Base-by-base conservation (phyloP, 2,888 invertebrate genomes). In the Erebia epiphron region DNA sequence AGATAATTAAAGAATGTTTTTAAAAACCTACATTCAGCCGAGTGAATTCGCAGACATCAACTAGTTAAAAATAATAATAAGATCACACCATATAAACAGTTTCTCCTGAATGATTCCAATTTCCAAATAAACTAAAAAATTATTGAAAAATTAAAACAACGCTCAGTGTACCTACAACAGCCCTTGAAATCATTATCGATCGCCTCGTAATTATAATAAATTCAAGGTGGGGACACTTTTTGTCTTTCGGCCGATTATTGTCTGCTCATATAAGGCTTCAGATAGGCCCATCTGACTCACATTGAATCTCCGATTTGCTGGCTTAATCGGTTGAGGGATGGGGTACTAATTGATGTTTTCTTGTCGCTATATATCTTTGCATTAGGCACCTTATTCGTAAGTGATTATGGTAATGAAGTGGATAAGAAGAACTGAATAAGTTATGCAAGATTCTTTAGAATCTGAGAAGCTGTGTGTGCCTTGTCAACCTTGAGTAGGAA, bases 141-240 rank as follows among this genome's bases (percentile, higher is more conserved):
- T 1, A 7, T 14, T 16, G 16, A 16, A 2, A 50, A 50, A 52
- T 13, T 57, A 21, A 57, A 13, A 26, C 2, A 14, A 14, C 26
- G 10, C 18, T 63, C 13, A 8, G 21, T 74, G 68, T 73, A 62
- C n/a, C n/a, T n/a, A n/a, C 5, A 69, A 14, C 18, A 13, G 11
- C 21, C 68, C 60, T 72, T 67, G 70, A 16, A 69, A 69, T 74
- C 71, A 75, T 75, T 73, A 75, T 69, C 75, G 65, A 57, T 49
- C 57, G 62, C 75, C 62, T 65, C 75, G 79, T 77, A 78, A 80
- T 83, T 79, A 81, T 79, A 80, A 82, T 83, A 85, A 85, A 84
- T 84, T 80, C 75, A 75, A 60, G 67, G 73, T 68, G 66, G 68
- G 63, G 71, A 73, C 69, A 70, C 64, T 78, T 78, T 77, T 78